Base-by-base conservation (phyloP, 2,797 vertebrate species). In the Etheostoma perlongum region DNA sequence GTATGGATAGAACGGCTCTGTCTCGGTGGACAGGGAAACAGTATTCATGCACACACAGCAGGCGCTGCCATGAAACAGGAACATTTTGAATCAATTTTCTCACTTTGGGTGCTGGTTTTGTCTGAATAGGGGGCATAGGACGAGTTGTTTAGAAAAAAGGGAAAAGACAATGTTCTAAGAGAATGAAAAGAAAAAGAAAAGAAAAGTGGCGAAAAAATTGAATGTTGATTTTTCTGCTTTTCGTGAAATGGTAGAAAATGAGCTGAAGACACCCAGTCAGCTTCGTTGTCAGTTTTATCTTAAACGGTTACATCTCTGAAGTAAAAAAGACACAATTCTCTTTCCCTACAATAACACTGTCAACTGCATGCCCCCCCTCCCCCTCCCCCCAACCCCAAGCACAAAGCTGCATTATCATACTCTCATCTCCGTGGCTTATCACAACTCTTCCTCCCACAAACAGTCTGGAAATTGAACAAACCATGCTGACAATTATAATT, bases 361-460 rank as follows among this genome's bases (percentile, higher is more conserved):
- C 46, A 40, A 61, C 62, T 40, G 52, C 0, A 9, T 53, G 14
- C 6, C 5, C 9, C 0, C 10, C 36, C n/a, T n/a, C 7, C 33
- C 6, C 6, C 36, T 48, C 42, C 47, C 36, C 48, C 25, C 5
- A 30, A 30, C 60, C 27, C 5, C 67, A 55, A 55, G 64, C 79
- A 67, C 67, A 72, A 78, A 84, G 44, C 70, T 27, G 14, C 51
- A 79, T 86, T 86, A 88, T 82, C 79, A 84, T 70, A 62, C 10
- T 7, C 65, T 73, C 67, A 67, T 86, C 82, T 77, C 36, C 0
- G 6, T 10, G 49, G 64, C 67, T 74, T 79, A 73, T 59, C 62
- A 3, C 25, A 47, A 58, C 74, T 54, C 46, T 15, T 53, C 40
- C 60, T 60, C 72, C 70, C 21, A 76, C 72, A 81, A 85, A 85